Evolutionary conservation across 2,113 vertebrate species (phyloP).

Genomic region (Thamnophis sirtalis): DNA sequence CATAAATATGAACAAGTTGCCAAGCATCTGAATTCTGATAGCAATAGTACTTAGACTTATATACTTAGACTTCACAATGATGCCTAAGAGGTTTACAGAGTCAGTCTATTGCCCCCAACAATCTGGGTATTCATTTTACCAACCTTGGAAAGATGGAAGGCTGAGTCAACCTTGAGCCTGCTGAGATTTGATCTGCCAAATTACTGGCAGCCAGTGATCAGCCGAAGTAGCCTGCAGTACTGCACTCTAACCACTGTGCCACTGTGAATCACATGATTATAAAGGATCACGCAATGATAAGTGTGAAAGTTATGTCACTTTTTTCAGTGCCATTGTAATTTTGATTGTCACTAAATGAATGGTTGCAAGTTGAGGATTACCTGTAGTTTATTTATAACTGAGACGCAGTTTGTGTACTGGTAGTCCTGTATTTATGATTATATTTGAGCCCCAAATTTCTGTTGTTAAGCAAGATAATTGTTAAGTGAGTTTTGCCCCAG

Average conservation of each 20-base stretch:
- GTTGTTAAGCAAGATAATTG: neutral
- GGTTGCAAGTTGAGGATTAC: neutral
- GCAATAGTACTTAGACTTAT: too few species aligned
- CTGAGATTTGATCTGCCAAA: too few species aligned
- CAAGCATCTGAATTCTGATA: neutral
- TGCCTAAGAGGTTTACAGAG: too few species aligned
- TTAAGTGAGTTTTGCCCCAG: neutral
- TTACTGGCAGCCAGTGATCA: too few species aligned
- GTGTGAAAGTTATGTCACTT: neutral
- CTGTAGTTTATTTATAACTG: neutral
- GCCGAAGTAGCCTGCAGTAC: too few species aligned
- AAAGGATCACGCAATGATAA: neutral
- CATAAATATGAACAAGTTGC: neutral
- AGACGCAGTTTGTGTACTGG: neutral
- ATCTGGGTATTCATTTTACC: too few species aligned
- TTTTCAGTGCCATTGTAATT: neutral
- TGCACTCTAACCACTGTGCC: too few species aligned
- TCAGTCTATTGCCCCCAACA: too few species aligned
- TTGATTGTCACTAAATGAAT: neutral
- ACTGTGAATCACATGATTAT: neutral
- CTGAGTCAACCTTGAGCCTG: too few species aligned
- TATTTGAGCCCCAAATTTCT: neutral
- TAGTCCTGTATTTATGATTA: neutral
- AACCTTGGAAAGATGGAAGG: too few species aligned
- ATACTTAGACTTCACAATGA: too few species aligned